Conservation (phyloP, 1,140 invertebrate species). For the Microvelia longipes region DNA sequence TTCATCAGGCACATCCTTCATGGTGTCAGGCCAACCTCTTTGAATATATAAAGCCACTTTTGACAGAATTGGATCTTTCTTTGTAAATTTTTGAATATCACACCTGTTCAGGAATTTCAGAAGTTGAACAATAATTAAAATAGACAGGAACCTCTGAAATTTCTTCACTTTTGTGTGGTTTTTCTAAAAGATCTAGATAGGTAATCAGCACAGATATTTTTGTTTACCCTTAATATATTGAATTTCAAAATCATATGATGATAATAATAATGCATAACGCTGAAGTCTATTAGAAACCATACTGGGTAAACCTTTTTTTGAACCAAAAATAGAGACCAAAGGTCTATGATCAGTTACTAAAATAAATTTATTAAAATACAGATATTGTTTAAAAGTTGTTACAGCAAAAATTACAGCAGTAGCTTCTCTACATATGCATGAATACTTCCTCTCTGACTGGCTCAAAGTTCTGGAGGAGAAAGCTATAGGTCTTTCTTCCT, state of each 20-base stretch:
- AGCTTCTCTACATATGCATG: constrained; percentile 35
- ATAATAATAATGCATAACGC: constrained; percentile 27
- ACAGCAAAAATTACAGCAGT: constrained; percentile 32
- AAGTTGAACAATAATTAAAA: neutral
- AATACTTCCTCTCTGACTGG: constrained; percentile 30
- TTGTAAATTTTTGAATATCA: neutral
- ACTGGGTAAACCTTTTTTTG: constrained; percentile 24
- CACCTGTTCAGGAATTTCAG: neutral
- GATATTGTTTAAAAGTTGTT: constrained; percentile 33
- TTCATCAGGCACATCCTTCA: neutral
- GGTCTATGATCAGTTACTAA: constrained; percentile 36
- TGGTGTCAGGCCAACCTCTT: neutral
- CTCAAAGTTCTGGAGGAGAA: constrained; percentile 32
- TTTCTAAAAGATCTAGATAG: neutral
- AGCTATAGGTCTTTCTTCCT: constrained; percentile 22
- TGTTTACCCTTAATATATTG: constrained; percentile 21
- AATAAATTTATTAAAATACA: constrained; percentile 31
- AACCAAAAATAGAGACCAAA: constrained; percentile 31
- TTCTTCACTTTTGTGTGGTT: neutral
- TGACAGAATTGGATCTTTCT: neutral
- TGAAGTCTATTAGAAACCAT: constrained; percentile 24
- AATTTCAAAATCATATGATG: constrained; percentile 28
- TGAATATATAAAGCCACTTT: neutral
- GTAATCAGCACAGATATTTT: neutral
- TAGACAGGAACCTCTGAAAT: neutral